Percentiles rank a stretch among this genome's conserved stretches.
phyloP scores from a whole-genome alignment of 2,888 invertebrate species.

The Agonopterix arenella region DNA sequence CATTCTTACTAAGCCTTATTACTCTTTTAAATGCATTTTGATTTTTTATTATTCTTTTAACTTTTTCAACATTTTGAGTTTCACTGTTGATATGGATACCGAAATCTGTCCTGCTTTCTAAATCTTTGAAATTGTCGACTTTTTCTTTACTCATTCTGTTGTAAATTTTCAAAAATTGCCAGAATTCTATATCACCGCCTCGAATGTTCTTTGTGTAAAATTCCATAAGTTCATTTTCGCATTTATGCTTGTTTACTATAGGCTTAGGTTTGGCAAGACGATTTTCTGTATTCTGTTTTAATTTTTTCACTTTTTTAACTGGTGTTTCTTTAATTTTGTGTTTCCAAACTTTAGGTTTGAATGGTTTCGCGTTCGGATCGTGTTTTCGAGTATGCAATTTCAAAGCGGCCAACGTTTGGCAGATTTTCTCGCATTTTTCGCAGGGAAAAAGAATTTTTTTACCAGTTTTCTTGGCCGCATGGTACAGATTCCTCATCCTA shows the following conservation, averaged over 20 bases:
- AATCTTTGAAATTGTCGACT: slow-evolving; percentile 45
- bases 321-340: slow-evolving; percentile 23
- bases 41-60: slow-evolving; percentile 5
- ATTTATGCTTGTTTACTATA: slow-evolving; percentile 48
- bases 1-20: slow-evolving; percentile 33
- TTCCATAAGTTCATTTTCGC: slow-evolving; percentile 44
- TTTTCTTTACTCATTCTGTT: slow-evolving; percentile 54
- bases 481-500: slow-evolving; percentile 35
- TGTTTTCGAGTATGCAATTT: slow-evolving; percentile 49
- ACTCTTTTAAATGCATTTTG: slow-evolving; percentile 15
- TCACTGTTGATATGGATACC: slow-evolving; percentile 30
- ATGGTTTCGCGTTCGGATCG: slow-evolving; percentile 44
- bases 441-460: slow-evolving; percentile 51
- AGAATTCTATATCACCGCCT: slow-evolving; percentile 57
- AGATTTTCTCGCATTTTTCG: slow-evolving; percentile 50
- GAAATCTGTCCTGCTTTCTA: slow-evolving; percentile 39
- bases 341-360: slow-evolving; percentile 44
- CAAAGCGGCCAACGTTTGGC: slow-evolving; percentile 42
- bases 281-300: slow-evolving; percentile 13
- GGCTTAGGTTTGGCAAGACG: slow-evolving; percentile 43
- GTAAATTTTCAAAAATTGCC: slow-evolving; percentile 62
- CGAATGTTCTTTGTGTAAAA: slow-evolving; percentile 54
- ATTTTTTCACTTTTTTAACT: background rate
- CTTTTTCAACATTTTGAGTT: background rate
- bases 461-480: slow-evolving; percentile 35